Conservation (phyloP, 2,888 invertebrate species). For the Abrostola triplasia region DNA sequence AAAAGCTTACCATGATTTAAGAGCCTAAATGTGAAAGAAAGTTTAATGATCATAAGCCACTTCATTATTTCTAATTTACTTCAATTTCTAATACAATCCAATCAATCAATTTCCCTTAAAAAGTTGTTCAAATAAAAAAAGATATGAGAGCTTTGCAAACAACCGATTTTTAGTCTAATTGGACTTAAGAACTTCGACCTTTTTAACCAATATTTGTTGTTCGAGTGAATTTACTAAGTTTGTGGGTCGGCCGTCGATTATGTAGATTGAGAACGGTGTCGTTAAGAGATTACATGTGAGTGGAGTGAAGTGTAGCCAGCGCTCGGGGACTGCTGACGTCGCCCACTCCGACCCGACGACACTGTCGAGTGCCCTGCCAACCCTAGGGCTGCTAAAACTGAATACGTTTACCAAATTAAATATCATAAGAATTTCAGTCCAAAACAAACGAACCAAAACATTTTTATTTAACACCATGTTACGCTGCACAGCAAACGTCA, state of each 20-base stretch:
- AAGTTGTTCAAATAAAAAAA: too few species aligned
- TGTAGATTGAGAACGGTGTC: slow-evolving; percentile 38
- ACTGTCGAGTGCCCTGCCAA: slow-evolving; percentile 40
- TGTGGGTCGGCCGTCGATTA: slow-evolving; percentile 20
- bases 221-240: slow-evolving; percentile 3
- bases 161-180: background rate
- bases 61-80: too few species aligned
- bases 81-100: too few species aligned
- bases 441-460: slow-evolving; percentile 8
- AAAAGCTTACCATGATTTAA: too few species aligned
- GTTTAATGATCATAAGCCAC: too few species aligned
- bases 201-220: slow-evolving; percentile 9
- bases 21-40: too few species aligned
- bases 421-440: background rate
- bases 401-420: background rate
- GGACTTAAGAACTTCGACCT: slow-evolving; percentile 8
- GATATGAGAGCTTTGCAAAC: too few species aligned
- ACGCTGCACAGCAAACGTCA: slow-evolving; percentile 31
- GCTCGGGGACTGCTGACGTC: slow-evolving; percentile 57
- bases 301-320: slow-evolving; percentile 52
- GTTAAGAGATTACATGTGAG: slow-evolving; percentile 66
- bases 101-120: too few species aligned
- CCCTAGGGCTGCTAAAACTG: slow-evolving; percentile 43
- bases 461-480: slow-evolving; percentile 28
- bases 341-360: slow-evolving; percentile 52